A percentile compares a stretch with the other conserved stretches of the same genome.
Conservation (phyloP, 2,888 invertebrate species). For the Dimorphilus gyrociliatus region DNA sequence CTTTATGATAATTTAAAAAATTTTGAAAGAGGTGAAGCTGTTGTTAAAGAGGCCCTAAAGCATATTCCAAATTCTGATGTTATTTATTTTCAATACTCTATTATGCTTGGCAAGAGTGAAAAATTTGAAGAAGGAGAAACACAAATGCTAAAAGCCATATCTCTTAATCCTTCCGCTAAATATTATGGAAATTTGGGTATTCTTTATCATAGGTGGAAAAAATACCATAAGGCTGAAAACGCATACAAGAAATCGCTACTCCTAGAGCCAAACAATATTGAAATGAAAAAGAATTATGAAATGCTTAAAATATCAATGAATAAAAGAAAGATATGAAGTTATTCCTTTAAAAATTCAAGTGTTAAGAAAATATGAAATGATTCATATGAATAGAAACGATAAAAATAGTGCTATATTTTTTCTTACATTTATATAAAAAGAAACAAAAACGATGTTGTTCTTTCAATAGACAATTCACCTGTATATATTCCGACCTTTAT, state of each 20-base stretch:
- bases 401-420: too few relatives aligned
- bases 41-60: conserved; percentile 53
- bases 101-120: conserved; percentile 65
- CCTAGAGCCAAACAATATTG: conserved; percentile 45
- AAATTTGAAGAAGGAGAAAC: conserved; percentile 63
- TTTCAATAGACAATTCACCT: too few relatives aligned
- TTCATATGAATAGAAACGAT: too few relatives aligned
- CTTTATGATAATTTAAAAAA: conserved; percentile 58
- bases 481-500: too few relatives aligned
- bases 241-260: conserved; percentile 59
- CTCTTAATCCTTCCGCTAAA: conserved; percentile 49
- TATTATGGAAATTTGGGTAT: conserved; percentile 82
- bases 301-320: conserved; percentile 13
- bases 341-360: too few relatives aligned
- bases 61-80: conserved; percentile 57
- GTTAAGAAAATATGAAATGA: too few relatives aligned
- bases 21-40: too few relatives aligned
- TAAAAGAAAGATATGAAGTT: background rate
- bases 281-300: conserved; percentile 16
- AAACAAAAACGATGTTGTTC: too few relatives aligned
- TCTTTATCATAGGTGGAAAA: conserved; percentile 80
- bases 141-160: conserved; percentile 60
- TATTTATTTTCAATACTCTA: conserved; percentile 70
- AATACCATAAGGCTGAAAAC: conserved; percentile 51
- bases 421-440: too few relatives aligned